phyloP scores from a whole-genome alignment of 2,113 vertebrate genomes.

The Ictidomys tridecemlineatus region DNA sequence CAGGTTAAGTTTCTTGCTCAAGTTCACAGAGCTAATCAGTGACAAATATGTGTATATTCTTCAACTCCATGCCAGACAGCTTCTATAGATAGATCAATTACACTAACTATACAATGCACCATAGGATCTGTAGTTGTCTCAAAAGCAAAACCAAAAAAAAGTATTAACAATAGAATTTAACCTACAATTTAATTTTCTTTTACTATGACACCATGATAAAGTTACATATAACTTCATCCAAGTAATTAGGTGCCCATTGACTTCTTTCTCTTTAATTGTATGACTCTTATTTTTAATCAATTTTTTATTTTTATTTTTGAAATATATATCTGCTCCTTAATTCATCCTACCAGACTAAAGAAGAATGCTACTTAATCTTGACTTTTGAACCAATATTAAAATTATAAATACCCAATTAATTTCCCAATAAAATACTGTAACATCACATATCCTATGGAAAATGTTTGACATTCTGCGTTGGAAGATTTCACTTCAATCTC shows the following conservation, averaged over 20 bases:
- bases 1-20: background rate
- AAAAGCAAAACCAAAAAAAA: background rate
- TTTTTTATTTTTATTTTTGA: slow-evolving; percentile 30
- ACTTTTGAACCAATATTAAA: slow-evolving; percentile 10
- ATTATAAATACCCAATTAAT: background rate
- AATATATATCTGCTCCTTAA: background rate
- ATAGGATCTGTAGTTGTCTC: background rate
- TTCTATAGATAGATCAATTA: background rate
- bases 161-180: background rate
- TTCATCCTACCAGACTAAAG: background rate
- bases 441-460: background rate
- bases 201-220: slow-evolving; percentile 13
- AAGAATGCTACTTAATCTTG: background rate
- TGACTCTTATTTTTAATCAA: background rate
- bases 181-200: background rate
- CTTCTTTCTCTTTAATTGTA: background rate
- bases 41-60: background rate
- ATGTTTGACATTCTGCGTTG: background rate
- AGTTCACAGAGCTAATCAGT: background rate
- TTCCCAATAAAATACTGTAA: background rate
- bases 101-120: background rate
- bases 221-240: background rate
- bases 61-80: background rate
- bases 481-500: background rate
- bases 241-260: background rate